phyloP scores from a whole-genome alignment of 2,113 vertebrate genomes.

The Cryptotis parvus region DNA sequence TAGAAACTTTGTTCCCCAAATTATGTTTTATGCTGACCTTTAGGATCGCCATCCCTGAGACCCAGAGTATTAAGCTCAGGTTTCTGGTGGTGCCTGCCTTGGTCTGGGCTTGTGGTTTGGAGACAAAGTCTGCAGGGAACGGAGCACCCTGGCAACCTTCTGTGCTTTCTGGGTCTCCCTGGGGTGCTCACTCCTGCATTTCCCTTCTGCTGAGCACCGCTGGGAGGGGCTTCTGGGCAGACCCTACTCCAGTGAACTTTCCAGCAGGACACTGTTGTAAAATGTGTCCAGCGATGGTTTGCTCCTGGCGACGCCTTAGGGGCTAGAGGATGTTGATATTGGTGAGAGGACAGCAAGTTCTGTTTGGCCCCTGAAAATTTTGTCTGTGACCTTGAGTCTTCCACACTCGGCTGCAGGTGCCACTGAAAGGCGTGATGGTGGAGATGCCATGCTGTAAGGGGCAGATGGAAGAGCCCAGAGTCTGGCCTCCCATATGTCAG shows the following conservation, averaged over 20 bases:
- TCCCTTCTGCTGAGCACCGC: too few species aligned
- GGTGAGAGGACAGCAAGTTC: neutral
- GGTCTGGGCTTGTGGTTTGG: neutral
- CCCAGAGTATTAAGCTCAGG: neutral
- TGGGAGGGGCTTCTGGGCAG: too few species aligned
- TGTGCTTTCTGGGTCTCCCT: rapidly evolving
- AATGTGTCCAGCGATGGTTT: rapidly evolving
- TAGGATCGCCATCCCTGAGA: neutral
- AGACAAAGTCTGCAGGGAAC: neutral
- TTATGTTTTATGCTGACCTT: neutral
- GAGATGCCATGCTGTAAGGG: neutral
- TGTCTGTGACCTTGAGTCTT: neutral
- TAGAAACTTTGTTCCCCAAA: neutral
- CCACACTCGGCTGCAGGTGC: rapidly evolving
- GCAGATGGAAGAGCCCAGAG: neutral
- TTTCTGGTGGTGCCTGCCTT: neutral
- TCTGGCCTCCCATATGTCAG: too few species aligned
- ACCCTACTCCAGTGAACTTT: too few species aligned
- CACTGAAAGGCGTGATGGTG: neutral
- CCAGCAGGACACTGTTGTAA: too few species aligned
- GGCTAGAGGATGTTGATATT: too few species aligned
- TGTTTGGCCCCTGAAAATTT: neutral
- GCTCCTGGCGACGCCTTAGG: neutral
- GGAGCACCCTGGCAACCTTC: neutral
- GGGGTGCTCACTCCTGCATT: too few species aligned